Percentiles rank a stretch among this genome's conserved stretches.
phyloP scores from a whole-genome alignment of 2,888 invertebrate genomes.

The Aphidius colemani region DNA sequence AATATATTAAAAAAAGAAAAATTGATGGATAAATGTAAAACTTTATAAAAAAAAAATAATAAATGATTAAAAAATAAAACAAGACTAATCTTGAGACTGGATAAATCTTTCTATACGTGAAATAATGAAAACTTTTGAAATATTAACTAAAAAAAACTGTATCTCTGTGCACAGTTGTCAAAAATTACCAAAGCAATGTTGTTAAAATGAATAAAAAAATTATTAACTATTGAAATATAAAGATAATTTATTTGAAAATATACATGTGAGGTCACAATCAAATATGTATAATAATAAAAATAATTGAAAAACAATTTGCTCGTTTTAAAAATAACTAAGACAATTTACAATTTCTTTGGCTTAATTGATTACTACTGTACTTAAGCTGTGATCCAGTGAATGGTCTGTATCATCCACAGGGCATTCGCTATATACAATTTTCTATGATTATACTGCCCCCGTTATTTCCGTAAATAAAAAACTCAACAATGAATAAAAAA shows the following conservation, averaged over 20 bases:
- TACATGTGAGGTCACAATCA: not conserved
- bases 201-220: not conserved
- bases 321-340: not conserved
- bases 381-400: too few species aligned
- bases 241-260: not conserved
- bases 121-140: slow-evolving; percentile 2
- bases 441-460: too few species aligned
- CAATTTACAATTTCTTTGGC: too few species aligned
- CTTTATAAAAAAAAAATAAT: not conserved
- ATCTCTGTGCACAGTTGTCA: too few species aligned
- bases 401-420: too few species aligned
- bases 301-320: not conserved
- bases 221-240: not conserved
- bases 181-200: too few species aligned
- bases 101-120: slow-evolving; percentile 7
- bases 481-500: too few species aligned
- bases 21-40: slow-evolving; percentile 14
- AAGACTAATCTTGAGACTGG: slow-evolving; percentile 24
- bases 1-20: not conserved
- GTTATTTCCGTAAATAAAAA: too few species aligned
- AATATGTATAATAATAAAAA: not conserved
- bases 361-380: too few species aligned
- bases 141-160: too few species aligned
- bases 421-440: too few species aligned
- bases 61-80: too few species aligned